Conservation (phyloP, 1,140 invertebrate genomes). For the Halictus rubicundus region DNA sequence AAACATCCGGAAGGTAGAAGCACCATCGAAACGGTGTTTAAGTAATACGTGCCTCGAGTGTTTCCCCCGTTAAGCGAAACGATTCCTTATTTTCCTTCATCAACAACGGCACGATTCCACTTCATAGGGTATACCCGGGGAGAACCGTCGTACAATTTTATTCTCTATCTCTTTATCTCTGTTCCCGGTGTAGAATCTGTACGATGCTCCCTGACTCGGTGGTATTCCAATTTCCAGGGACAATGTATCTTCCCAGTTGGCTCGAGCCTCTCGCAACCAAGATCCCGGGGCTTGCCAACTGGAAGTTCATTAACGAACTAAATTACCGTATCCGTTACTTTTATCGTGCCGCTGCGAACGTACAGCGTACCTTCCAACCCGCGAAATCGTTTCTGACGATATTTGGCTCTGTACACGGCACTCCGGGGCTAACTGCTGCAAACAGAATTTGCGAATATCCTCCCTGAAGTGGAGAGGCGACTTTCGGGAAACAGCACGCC, state of each 20-base stretch:
- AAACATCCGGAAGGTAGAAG: background rate
- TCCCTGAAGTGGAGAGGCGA: background rate
- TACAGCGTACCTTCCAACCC: constrained; percentile 38
- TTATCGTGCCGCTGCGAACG: constrained; percentile 62
- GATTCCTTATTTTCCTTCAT: constrained; percentile 20
- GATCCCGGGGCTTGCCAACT: constrained; percentile 65
- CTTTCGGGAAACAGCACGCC: background rate
- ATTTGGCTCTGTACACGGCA: constrained; percentile 54
- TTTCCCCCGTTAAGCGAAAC: constrained; percentile 12
- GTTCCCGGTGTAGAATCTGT: constrained; percentile 32
- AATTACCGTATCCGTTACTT: constrained; percentile 73
- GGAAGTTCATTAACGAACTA: constrained; percentile 71
- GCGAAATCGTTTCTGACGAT: constrained; percentile 62
- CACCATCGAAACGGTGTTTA: background rate
- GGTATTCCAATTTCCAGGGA: constrained; percentile 63
- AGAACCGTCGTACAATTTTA: constrained; percentile 32
- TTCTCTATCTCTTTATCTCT: constrained; percentile 50
- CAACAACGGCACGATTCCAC: constrained; percentile 18
- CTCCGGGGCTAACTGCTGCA: constrained; percentile 43
- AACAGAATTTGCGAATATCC: constrained; percentile 50
- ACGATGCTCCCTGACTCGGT: constrained; percentile 31
- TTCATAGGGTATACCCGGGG: background rate
- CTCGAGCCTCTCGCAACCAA: constrained; percentile 45
- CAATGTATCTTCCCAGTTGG: constrained; percentile 64
- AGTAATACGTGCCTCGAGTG: constrained; percentile 5